Conservation (phyloP, 2,113 vertebrate genomes). For the Chaenogobius annularis region DNA sequence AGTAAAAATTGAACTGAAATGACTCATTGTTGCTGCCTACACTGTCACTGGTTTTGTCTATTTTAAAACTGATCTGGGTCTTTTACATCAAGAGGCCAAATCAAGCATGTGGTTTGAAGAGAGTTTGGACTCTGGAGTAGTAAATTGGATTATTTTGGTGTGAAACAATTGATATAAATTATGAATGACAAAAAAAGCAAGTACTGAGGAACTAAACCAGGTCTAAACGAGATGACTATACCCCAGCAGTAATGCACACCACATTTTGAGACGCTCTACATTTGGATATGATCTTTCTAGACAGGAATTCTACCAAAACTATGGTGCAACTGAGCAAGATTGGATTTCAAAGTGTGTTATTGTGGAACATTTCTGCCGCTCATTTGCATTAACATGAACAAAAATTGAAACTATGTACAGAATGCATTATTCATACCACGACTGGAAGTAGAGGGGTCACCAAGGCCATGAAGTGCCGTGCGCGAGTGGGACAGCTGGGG, state of each 20-base stretch:
- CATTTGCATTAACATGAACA: background rate
- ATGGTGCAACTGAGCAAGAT: background rate
- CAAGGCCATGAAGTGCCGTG: background rate
- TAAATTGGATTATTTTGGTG: background rate
- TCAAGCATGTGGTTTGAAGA: background rate
- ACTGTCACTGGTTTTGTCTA: too few relatives aligned
- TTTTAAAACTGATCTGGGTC: too few relatives aligned
- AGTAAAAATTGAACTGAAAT: too few relatives aligned
- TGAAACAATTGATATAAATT: too few relatives aligned
- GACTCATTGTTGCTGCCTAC: too few relatives aligned
- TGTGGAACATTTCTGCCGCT: background rate
- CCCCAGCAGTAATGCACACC: background rate
- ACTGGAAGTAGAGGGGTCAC: conserved; percentile 21
- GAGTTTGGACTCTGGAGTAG: background rate
- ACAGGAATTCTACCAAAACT: background rate
- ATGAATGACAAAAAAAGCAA: too few relatives aligned
- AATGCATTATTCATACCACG: conserved; percentile 26
- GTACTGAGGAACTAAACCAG: too few relatives aligned
- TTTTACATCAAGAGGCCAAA: too few relatives aligned
- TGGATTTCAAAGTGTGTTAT: conserved; percentile 12
- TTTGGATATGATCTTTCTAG: background rate
- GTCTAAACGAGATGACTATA: too few relatives aligned
- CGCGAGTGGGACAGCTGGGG: background rate
- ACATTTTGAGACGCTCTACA: background rate
- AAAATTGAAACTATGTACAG: conserved; percentile 3